Base-by-base conservation (phyloP, 2,797 vertebrate genomes). In the Sebastiscus albofasciatus region DNA sequence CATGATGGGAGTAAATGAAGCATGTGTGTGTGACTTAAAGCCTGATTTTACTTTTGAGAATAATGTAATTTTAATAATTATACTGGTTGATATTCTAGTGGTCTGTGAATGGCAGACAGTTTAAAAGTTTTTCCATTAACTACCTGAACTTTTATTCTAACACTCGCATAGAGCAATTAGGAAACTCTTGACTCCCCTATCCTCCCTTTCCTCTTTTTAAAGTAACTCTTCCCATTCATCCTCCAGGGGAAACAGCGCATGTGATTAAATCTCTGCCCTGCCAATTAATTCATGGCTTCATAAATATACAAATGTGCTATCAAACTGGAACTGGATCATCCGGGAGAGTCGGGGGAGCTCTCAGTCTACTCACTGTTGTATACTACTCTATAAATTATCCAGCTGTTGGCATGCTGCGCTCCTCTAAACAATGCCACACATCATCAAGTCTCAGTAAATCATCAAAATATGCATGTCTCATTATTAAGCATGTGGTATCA, bases 241-340 rank as follows among this genome's bases (percentile, higher is more conserved):
- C 92, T 92, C 92, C 60, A 78, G 90, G 87, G 93, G 85, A 86
- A 87, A 88, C 65, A 29, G 86, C 6, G 86, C 86, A 87, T 94
- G 92, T 94, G 93, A 95, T 95, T 94, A 94, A 93, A 92, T 91
- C 86, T 94, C 92, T 90, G 77, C 89, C 88, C 90, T 91, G 87
- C 89, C 93, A 94, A 94, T 95, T 95, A 94, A 94, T 93, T 94
- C 91, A 93, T 90, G 82, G 85, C 88, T 93, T 93, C 92, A 94
- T 94, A 94, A 94, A 95, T 94, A 94, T 93, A 93, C 94, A 95
- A 94, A 92, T 88, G 90, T 88, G 85, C 87, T 84, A 89, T 87
- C 89, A 90, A 90, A 93, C 85, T 89, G 76, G 83, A 94, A 94
- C 67, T 91, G 81, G 93, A 91, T 87, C 91, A 91, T 90, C 87